These are phyloP conservation scores for Gobio occitaniae DNA, from an alignment of 2,797 vertebrate species.

Conservation along the genomic window DNA sequence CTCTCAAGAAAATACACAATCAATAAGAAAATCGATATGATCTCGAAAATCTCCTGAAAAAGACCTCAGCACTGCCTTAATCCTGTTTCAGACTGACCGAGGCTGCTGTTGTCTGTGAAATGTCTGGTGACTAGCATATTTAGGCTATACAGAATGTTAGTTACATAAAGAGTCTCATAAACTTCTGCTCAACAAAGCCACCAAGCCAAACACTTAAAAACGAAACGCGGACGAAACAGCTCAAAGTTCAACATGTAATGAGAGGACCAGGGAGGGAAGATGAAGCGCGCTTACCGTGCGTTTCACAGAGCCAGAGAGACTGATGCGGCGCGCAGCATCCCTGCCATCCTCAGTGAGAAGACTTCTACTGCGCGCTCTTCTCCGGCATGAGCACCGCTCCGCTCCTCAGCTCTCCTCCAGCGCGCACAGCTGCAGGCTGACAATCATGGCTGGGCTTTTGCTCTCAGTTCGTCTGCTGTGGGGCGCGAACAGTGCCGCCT, in stretches of 20 bases:
- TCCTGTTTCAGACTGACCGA: neutral
- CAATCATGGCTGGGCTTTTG: neutral
- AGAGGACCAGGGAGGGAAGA: neutral
- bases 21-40: conserved; percentile 37
- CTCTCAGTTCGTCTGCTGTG: conserved; percentile 39
- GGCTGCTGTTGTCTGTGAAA: neutral
- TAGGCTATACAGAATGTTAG: neutral
- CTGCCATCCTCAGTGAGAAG: conserved; percentile 72
- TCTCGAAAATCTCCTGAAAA: neutral
- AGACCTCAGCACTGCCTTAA: conserved; percentile 12
- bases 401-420: conserved; percentile 37
- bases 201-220: conserved; percentile 1
- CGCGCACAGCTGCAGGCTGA: neutral
- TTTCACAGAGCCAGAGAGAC: conserved; percentile 70
- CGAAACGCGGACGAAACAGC: neutral
- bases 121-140: neutral
- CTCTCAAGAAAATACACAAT: conserved; percentile 35
- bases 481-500: conserved; percentile 54
- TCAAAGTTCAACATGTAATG: neutral
- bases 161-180: conserved; percentile 32
- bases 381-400: conserved; percentile 71
- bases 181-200: conserved; percentile 1
- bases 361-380: conserved; percentile 73
- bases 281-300: conserved; percentile 71
- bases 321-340: conserved; percentile 67